Evolutionary conservation across 35 echinoderm and acorn worm genomes (phyloP).

Genomic region (Heliocidaris tuberculata): DNA sequence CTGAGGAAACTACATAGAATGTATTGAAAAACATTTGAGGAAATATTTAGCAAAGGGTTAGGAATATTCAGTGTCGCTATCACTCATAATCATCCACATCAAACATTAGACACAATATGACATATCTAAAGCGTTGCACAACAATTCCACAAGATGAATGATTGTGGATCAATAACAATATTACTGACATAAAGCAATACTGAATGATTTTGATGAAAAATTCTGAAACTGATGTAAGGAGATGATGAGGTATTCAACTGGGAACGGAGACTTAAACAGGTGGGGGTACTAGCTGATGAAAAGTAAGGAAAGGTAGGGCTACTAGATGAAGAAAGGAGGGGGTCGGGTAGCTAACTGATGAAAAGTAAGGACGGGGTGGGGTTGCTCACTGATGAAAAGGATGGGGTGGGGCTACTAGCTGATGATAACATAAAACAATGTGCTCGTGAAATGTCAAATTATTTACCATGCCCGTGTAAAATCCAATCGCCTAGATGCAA

Average conservation of each 20-base stretch:
- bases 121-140: neutral
- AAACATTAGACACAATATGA: neutral
- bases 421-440: conserved; percentile 6
- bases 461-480: conserved; percentile 45
- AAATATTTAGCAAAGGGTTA: neutral
- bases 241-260: no score
- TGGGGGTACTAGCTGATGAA: neutral
- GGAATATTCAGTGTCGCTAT: neutral
- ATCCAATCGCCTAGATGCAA: conserved; percentile 52
- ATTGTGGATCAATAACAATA: neutral
- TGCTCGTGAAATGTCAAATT: conserved; percentile 23
- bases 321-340: neutral
- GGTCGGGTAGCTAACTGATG: neutral
- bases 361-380: neutral
- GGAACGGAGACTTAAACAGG: no score
- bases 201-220: no score
- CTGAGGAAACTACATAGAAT: neutral
- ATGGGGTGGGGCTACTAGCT: neutral
- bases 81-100: neutral
- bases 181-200: no score
- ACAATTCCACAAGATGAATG: neutral
- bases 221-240: no score
- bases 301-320: neutral
- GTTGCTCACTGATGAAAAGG: neutral
- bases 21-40: neutral